Percentiles rank a stretch among this genome's conserved stretches.
Evolutionary conservation across 2,797 vertebrate genomes (phyloP).

Genomic region (Cyprinodon diabolis): DNA sequence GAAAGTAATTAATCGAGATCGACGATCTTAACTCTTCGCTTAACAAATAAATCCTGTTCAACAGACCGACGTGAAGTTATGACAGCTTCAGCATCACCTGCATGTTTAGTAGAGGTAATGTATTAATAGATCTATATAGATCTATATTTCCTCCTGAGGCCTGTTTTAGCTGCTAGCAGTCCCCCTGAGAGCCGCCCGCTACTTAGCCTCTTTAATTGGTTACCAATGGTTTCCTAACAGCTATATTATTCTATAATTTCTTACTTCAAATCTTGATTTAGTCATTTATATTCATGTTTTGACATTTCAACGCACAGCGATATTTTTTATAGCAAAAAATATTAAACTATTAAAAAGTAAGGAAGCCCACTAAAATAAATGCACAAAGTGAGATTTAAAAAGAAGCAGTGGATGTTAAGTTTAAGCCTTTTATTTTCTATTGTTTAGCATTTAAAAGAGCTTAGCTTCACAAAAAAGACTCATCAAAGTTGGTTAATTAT

Average conservation of each 20-base stretch:
- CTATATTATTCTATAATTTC: conserved; percentile 5
- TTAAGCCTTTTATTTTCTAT: not conserved
- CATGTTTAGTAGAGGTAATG: conserved; percentile 27
- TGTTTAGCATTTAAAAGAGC: not conserved
- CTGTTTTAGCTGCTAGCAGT: conserved; percentile 42
- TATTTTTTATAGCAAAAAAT: not conserved
- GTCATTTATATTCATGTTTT: not conserved
- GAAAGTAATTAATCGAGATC: not conserved
- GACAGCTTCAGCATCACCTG: conserved; percentile 14
- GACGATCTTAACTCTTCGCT: not conserved
- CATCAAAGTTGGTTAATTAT: not conserved
- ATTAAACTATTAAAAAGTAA: too few relatives aligned
- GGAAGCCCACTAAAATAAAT: too few relatives aligned
- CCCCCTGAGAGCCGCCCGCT: conserved; percentile 29
- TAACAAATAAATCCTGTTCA: not conserved
- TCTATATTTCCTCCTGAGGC: conserved; percentile 21
- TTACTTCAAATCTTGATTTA: conserved; percentile 15
- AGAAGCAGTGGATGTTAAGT: too few relatives aligned
- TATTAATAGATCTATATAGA: conserved; percentile 46
- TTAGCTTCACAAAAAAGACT: not conserved
- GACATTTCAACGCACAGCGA: not conserved
- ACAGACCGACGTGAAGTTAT: not conserved
- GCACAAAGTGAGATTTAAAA: too few relatives aligned
- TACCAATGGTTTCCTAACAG: conserved; percentile 32
- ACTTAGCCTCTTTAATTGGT: conserved; percentile 27